Evolutionary conservation across 2,888 invertebrate species (phyloP).

Genomic region (Drosophila histrio): DNA sequence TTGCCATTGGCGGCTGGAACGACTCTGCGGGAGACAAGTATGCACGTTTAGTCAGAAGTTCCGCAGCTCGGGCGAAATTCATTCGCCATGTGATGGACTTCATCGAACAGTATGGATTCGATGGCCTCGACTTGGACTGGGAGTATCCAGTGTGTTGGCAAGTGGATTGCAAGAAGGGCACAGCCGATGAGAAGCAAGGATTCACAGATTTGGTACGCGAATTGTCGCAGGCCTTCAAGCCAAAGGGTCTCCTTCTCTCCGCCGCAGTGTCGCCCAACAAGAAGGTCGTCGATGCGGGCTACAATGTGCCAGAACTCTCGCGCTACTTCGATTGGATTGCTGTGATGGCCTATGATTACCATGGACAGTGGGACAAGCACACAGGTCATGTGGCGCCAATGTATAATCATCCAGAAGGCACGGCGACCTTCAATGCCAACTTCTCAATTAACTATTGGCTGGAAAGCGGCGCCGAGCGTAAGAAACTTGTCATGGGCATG

Average conservation of each 20-base stretch:
- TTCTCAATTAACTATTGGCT: slow-evolving; percentile 95
- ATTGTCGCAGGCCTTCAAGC: slow-evolving; percentile 88
- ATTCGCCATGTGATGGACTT: slow-evolving; percentile 91
- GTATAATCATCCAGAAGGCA: slow-evolving; percentile 90
- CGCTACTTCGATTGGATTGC: slow-evolving; percentile 94
- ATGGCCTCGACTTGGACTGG: slow-evolving; percentile 97
- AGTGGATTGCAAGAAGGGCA: slow-evolving; percentile 93
- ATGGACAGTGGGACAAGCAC: slow-evolving; percentile 95
- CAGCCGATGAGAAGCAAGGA: slow-evolving; percentile 91
- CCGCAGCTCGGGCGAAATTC: slow-evolving; percentile 89
- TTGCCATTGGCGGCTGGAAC: slow-evolving; percentile 98
- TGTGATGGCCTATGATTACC: slow-evolving; percentile 96
- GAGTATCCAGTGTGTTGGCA: slow-evolving; percentile 97
- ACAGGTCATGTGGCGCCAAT: slow-evolving; percentile 96
- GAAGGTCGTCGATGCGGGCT: slow-evolving; percentile 92
- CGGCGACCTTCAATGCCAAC: slow-evolving; percentile 92
- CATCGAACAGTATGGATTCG: slow-evolving; percentile 91
- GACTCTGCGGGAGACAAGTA: slow-evolving; percentile 96
- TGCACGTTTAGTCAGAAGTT: slow-evolving; percentile 91
- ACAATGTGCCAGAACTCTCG: slow-evolving; percentile 91
- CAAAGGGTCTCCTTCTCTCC: slow-evolving; percentile 90
- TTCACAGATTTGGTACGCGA: slow-evolving; percentile 91
- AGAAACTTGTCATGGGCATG: slow-evolving; percentile 93
- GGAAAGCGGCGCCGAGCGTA: slow-evolving; percentile 90
- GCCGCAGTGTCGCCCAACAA: slow-evolving; percentile 94